Conservation (phyloP, 2,888 invertebrate genomes). For the Tachystola acroxantha region DNA sequence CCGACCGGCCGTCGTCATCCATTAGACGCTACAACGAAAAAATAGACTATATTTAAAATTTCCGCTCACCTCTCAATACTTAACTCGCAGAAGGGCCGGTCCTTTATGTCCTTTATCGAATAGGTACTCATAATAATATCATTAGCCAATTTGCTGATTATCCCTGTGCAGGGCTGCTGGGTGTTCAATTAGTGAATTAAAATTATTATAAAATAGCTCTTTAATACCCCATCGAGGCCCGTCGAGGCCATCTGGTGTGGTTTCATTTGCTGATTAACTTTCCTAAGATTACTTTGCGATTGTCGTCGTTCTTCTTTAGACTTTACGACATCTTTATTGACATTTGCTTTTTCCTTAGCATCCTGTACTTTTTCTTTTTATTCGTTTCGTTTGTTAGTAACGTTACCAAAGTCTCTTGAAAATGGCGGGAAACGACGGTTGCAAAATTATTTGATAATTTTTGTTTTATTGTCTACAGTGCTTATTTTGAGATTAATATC, state of each 20-base stretch:
- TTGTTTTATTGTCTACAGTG: too few relatives aligned
- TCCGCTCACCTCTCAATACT: too few relatives aligned
- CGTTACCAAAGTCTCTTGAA: too few relatives aligned
- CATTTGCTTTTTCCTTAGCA: too few relatives aligned
- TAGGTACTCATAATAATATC: constrained; percentile 49
- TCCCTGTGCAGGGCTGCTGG: constrained; percentile 28
- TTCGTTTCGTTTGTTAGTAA: too few relatives aligned
- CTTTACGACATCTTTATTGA: constrained; percentile 1
- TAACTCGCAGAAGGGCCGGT: constrained; percentile 15
- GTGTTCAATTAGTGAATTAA: constrained; percentile 61
- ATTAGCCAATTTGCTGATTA: constrained; percentile 66
- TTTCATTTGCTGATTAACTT: constrained; percentile 50
- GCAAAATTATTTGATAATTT: too few relatives aligned
- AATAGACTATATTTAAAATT: too few relatives aligned
- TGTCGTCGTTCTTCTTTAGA: constrained; percentile 5
- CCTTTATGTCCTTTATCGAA: constrained; percentile 32
- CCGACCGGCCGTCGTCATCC: too few relatives aligned
- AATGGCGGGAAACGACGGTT: too few relatives aligned
- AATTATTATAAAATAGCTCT: constrained; percentile 62
- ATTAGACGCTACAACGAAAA: too few relatives aligned
- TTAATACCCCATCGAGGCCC: constrained; percentile 40
- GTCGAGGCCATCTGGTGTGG: constrained; percentile 52
- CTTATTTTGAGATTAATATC: too few relatives aligned
- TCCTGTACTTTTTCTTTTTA: too few relatives aligned
- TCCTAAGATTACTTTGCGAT: constrained; percentile 11